Conservation (phyloP, 2,113 vertebrate genomes). For the Labeo rohita region DNA sequence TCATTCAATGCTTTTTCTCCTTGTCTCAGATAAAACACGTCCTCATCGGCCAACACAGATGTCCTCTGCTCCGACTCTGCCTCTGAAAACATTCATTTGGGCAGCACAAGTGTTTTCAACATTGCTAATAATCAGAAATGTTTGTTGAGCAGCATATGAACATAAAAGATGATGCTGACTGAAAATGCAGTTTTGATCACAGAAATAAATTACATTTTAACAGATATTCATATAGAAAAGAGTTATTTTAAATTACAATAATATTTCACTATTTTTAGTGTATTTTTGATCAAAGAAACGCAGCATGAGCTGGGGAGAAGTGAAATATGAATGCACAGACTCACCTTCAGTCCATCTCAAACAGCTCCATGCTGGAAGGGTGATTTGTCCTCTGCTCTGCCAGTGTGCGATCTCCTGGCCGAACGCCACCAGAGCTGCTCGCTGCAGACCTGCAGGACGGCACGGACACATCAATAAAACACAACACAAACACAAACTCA, state of each 20-base stretch:
- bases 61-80: slow-evolving; percentile 52
- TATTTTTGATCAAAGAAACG: neutral
- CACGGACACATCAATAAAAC: neutral
- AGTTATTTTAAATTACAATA: neutral
- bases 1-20: slow-evolving; percentile 71
- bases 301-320: neutral
- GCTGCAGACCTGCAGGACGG: slow-evolving; percentile 72
- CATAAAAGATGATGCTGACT: neutral
- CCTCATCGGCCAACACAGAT: slow-evolving; percentile 49
- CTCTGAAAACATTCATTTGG: neutral
- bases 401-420: slow-evolving; percentile 67
- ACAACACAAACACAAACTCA: neutral
- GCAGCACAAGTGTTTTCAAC: neutral
- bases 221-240: neutral
- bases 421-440: slow-evolving; percentile 67
- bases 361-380: slow-evolving; percentile 17
- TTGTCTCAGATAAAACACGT: slow-evolving; percentile 67
- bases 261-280: neutral
- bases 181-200: neutral
- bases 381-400: slow-evolving; percentile 50
- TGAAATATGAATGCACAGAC: slow-evolving; percentile 17
- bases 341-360: slow-evolving; percentile 55
- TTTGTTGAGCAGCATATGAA: neutral
- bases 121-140: neutral
- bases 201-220: neutral